A percentile compares a stretch with the other conserved stretches of the same genome.
These are phyloP conservation scores for Arizona elegans DNA, from an alignment of 2,113 vertebrate genomes.

Conservation along the genomic window DNA sequence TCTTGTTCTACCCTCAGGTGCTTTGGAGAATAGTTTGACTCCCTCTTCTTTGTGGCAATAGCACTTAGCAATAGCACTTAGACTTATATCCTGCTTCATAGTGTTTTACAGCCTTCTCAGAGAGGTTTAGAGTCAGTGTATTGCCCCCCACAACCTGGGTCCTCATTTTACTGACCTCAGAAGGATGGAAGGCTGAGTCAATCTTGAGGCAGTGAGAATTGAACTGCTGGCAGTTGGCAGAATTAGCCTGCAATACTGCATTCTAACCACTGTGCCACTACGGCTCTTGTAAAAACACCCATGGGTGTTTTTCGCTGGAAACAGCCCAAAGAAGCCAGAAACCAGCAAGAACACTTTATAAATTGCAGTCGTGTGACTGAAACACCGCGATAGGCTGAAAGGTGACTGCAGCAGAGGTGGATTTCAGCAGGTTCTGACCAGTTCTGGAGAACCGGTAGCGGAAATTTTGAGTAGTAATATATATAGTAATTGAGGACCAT, in stretches of 20 bases:
- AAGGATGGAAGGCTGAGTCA: neutral
- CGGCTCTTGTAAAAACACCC: neutral
- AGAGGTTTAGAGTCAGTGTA: neutral
- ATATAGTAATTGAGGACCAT: neutral
- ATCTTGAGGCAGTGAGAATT: neutral
- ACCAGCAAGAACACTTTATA: neutral
- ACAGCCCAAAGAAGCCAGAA: neutral
- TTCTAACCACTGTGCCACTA: neutral
- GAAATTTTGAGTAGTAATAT: no score
- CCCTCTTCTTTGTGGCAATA: no score
- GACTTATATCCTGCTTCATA: no score
- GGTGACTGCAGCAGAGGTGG: neutral
- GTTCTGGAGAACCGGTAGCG: no score
- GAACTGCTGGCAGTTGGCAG: neutral
- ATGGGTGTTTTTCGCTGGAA: neutral
- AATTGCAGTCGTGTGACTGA: neutral
- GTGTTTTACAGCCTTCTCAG: neutral
- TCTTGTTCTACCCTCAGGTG: no score
- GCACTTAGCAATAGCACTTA: no score
- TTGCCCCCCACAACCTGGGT: neutral
- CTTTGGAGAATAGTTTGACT: no score
- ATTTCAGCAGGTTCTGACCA: no score
- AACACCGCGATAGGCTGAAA: neutral
- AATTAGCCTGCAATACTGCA: neutral
- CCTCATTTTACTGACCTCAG: neutral